A percentile compares a stretch with the other conserved stretches of the same genome.
Conservation (phyloP, 2,113 vertebrate species). For the Anser brachyrhynchus region DNA sequence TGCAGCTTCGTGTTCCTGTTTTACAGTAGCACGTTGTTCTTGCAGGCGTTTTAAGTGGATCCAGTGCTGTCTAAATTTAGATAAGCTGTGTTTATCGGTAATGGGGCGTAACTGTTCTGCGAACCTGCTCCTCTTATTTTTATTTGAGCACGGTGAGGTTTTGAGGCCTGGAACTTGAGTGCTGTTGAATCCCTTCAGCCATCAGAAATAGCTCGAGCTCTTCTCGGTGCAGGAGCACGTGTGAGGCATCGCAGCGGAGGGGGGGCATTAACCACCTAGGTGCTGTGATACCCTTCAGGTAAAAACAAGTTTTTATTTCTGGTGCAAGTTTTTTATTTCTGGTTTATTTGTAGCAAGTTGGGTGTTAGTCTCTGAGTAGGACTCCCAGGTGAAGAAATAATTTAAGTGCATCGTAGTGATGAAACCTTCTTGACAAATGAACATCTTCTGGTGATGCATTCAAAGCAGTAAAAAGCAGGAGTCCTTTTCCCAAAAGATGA, state of each 20-base stretch:
- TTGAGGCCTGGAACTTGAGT: not conserved
- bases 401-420: fast-evolving
- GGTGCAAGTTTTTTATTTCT: not conserved
- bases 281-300: not conserved
- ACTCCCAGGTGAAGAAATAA: not conserved
- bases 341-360: not conserved
- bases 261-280: not conserved
- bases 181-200: constrained; percentile 3
- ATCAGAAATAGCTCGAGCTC: constrained; percentile 32
- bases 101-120: not conserved
- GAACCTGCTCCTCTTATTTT: not conserved
- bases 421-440: not conserved
- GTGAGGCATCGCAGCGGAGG: not conserved
- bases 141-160: constrained; percentile 28
- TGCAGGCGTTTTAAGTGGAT: constrained; percentile 31
- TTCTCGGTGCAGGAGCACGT: not conserved
- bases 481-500: not conserved
- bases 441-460: not conserved
- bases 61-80: constrained; percentile 64
- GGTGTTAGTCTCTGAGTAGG: not conserved
- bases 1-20: constrained; percentile 34
- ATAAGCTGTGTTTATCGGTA: constrained; percentile 44
- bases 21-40: constrained; percentile 30
- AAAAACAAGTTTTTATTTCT: not conserved
- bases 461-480: not conserved